Base-by-base conservation (phyloP, 2,797 vertebrate species). In the Myioborus melanocephalus region DNA sequence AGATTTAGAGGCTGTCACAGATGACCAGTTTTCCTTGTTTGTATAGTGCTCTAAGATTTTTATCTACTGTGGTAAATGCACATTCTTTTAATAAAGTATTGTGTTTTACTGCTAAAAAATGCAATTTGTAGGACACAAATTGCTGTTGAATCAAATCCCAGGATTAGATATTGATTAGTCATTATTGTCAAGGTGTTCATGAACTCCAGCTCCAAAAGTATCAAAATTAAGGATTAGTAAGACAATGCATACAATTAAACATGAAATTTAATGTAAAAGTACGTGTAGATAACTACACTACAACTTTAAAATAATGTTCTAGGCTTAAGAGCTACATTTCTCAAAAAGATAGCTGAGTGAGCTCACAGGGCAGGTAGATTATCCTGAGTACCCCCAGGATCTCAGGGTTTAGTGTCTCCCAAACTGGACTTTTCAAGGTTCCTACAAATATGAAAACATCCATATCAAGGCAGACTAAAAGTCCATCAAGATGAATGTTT, bases 81-180 rank as follows among this genome's bases (percentile, higher is more conserved):
- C 8, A 2, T 77, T 77, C 17, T 66, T 85, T 83, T 88, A 13
- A 50, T 83, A 23, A 90, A 83, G 16, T 46, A 22, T 49, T 61
- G 16, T 50, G 24, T 24, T 85, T 47, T 41, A 72, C 14, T 50
- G 68, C 35, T 65, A 68, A 82, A 83, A 89, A 91, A 53, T 46
- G 24, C n/a, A 59, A 32, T 72, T 55, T 70, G 3, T 76, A 47
- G 16, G 59, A 57, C n/a, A 53, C 0, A 0, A 21, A 13, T 9
- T 57, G 47, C 28, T 56, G 63, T 12, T 49, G 41, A 83, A 77
- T 83, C 27, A 59, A 72, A 80, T 46, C 9, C 47, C 1, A 6
- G 20, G 64, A 55, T 83, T 77, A 80, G 10, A 21, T 76, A 47
- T 81, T 80, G 75, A n/a, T 30, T 69, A 46, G 35, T 81, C 6